Percentiles rank a stretch among this genome's conserved stretches.
Evolutionary conservation across 1,140 invertebrate genomes (phyloP).

Genomic region (Dreissena polymorpha): DNA sequence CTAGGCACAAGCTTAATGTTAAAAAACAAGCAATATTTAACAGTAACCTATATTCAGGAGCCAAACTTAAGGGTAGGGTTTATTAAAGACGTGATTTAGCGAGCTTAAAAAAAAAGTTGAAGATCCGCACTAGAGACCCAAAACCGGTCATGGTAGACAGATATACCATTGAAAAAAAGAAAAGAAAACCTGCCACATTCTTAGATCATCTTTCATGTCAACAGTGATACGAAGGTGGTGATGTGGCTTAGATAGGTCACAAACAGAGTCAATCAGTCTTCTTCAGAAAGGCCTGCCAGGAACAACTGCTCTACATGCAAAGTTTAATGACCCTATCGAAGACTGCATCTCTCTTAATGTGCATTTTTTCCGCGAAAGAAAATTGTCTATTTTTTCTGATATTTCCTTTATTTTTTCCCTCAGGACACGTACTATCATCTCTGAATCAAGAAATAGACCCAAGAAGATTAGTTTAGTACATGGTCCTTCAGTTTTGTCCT

Average conservation of each 20-base stretch:
- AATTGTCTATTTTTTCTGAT: neutral
- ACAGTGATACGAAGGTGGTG: slow-evolving; percentile 48
- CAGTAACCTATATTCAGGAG: too few species aligned
- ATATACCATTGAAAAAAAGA: slow-evolving; percentile 45
- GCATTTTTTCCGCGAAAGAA: slow-evolving; percentile 1
- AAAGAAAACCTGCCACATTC: slow-evolving; percentile 52
- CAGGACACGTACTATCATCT: slow-evolving; percentile 34
- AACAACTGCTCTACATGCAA: slow-evolving; percentile 46
- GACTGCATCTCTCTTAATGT: slow-evolving; percentile 55
- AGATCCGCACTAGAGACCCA: slow-evolving; percentile 32
- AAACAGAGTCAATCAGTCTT: neutral
- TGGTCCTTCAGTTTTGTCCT: slow-evolving; percentile 43
- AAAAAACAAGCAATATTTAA: too few species aligned
- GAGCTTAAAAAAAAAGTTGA: too few species aligned
- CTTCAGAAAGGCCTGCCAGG: slow-evolving; percentile 33
- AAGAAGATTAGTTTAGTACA: slow-evolving; percentile 27
- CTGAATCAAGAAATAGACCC: slow-evolving; percentile 37
- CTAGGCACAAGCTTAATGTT: too few species aligned
- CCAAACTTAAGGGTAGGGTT: too few species aligned
- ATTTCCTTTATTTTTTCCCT: slow-evolving; percentile 18
- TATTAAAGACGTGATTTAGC: too few species aligned
- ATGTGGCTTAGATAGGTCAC: slow-evolving; percentile 21
- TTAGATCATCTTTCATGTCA: slow-evolving; percentile 33
- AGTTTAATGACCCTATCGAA: slow-evolving; percentile 54
- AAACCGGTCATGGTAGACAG: slow-evolving; percentile 27